Evolutionary conservation across 2,797 vertebrate species (phyloP).

Genomic region (Otolemur crassicaudatus): DNA sequence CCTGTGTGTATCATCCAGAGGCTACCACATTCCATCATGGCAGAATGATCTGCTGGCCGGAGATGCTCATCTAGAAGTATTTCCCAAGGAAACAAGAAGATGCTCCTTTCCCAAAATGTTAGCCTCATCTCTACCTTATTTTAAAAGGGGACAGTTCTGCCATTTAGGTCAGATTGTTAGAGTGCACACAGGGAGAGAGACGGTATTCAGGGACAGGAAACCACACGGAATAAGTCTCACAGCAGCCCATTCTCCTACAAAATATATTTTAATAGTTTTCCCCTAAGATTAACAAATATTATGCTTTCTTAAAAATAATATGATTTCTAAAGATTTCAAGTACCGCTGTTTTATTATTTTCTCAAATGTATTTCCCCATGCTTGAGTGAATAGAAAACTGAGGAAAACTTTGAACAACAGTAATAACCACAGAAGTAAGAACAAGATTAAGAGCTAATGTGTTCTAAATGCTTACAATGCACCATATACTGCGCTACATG

Average conservation of each 20-base stretch:
- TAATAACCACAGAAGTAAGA: not conserved
- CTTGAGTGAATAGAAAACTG: not conserved
- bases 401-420: not conserved
- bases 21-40: not conserved
- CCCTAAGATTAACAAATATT: not conserved
- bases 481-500: not conserved
- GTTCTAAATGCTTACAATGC: not conserved
- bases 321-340: constrained; percentile 21
- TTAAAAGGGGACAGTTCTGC: not conserved
- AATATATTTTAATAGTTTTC: not conserved
- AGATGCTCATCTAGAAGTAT: not conserved
- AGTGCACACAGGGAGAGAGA: not conserved
- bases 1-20: not conserved
- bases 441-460: not conserved
- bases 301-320: not conserved
- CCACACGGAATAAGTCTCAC: not conserved
- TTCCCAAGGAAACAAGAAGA: not conserved
- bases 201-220: not conserved
- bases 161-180: not conserved
- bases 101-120: not conserved
- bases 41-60: not conserved
- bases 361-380: not conserved
- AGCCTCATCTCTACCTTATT: not conserved
- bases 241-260: not conserved
- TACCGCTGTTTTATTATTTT: not conserved